Percentiles rank a stretch among this genome's conserved stretches.
phyloP scores from a whole-genome alignment of 2,888 invertebrate species.

The Pilophorus perplexus region DNA sequence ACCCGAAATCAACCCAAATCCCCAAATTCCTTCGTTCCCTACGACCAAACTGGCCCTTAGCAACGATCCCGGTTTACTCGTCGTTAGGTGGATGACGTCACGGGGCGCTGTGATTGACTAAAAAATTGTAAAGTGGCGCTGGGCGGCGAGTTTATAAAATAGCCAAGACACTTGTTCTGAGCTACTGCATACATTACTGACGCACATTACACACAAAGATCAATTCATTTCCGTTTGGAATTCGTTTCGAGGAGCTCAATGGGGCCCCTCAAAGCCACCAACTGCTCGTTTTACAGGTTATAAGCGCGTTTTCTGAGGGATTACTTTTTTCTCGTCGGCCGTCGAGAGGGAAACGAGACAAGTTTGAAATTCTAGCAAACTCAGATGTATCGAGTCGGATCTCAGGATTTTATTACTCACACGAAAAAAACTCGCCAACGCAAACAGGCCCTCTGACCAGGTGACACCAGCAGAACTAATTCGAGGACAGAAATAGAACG shows the following conservation, averaged over 20 bases:
- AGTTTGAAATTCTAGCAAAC: constrained; percentile 12
- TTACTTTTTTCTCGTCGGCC: constrained; percentile 13
- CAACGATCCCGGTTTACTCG: constrained; percentile 26
- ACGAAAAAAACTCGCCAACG: no score
- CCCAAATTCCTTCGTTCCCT: not conserved
- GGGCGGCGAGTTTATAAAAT: constrained; percentile 35
- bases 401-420: no score
- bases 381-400: no score
- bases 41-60: not conserved
- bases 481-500: no score
- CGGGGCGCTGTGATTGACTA: constrained; percentile 33
- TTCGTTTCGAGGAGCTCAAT: not conserved
- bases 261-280: not conserved
- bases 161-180: constrained; percentile 36
- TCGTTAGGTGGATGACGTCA: constrained; percentile 42
- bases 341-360: not conserved
- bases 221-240: constrained; percentile 33
- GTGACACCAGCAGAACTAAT: no score
- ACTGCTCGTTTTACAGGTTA: no score
- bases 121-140: constrained; percentile 39
- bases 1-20: not conserved
- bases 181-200: constrained; percentile 31
- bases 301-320: no score
- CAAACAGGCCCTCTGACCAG: no score
- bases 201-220: constrained; percentile 14